Base-by-base conservation (phyloP, 2,888 invertebrate genomes). In the Globia sparganii region DNA sequence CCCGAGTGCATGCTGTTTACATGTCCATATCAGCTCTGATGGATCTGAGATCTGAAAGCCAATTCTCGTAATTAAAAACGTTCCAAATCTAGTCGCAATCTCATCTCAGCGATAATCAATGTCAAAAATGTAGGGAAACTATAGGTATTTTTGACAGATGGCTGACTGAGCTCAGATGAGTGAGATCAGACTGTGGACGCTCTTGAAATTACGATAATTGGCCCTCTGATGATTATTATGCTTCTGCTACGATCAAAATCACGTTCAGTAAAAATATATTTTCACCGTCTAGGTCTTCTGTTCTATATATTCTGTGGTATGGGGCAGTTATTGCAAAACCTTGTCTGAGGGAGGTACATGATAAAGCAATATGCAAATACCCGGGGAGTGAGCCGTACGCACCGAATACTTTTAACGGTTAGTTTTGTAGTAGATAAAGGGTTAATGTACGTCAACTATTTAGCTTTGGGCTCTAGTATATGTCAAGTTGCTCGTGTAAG, bases 311-410 rank as follows among this genome's bases (percentile, higher is more conserved):
- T 34, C 31, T 56, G 28, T 49, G 46, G 40, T 65, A 62, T 64
- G 68, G 76, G 62, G 66, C 78, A 79, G 89, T 91, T 93, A 93
- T 93, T 92, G 91, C 91, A 86, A 92, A 93, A 91, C 84, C 92
- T 81, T 93, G 93, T 93, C 87, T 87, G 72, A 58, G 71, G 77
- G 83, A 80, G 81, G 82, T 89, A 93, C 93, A 93, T 84, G 93
- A 91, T 89, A 93, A 92, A 89, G 87, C 91, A 90, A 93, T 93
- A 93, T 93, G 93, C 91, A 91, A 93, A 93, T 92, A 89, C 81
- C 86, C 79, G 78, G 86, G 78, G 85, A 71, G 81, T 70, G 72
- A 77, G 80, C 67, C 77, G 82, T 67, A 83, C 73, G 56, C 75
- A 72, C 72, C 62, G 64, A 78, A 77, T 72, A 78, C 62, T 77